Percentiles rank a stretch among this genome's conserved stretches.
phyloP scores from a whole-genome alignment of 2,888 invertebrate species.

The Aleiodes testaceus region DNA sequence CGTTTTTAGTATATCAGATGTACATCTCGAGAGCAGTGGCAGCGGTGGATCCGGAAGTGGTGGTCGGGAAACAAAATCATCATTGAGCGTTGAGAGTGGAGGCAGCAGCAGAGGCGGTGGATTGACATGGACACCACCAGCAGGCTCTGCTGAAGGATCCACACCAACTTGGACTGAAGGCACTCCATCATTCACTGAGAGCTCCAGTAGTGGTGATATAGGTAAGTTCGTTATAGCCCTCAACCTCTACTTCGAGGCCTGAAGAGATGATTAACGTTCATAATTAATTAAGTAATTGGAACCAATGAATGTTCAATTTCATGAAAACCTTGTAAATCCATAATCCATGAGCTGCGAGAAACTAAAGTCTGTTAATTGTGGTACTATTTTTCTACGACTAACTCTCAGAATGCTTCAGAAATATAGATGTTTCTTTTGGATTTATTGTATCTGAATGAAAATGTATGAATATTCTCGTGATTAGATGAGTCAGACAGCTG shows the following conservation, averaged over 20 bases:
- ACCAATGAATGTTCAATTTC: neutral
- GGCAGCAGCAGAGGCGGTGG: slow-evolving; percentile 75
- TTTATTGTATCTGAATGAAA: slow-evolving; percentile 6
- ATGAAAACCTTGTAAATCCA: slow-evolving; percentile 9
- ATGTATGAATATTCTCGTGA: slow-evolving; percentile 39
- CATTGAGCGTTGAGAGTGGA: slow-evolving; percentile 79
- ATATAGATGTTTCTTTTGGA: neutral
- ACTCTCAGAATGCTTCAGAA: neutral
- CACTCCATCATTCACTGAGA: slow-evolving; percentile 97
- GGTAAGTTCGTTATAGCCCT: slow-evolving; percentile 76
- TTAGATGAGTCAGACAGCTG: slow-evolving; percentile 12
- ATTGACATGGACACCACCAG: slow-evolving; percentile 86
- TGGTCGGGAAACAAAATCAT: slow-evolving; percentile 76
- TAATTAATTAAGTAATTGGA: neutral
- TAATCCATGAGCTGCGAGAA: slow-evolving; percentile 8
- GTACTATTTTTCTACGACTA: slow-evolving; percentile 19
- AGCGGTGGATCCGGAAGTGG: slow-evolving; percentile 74
- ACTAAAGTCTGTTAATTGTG: slow-evolving; percentile 30
- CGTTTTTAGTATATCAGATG: slow-evolving; percentile 79
- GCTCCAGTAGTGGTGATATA: slow-evolving; percentile 93
- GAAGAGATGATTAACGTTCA: slow-evolving; percentile 40
- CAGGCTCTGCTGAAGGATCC: slow-evolving; percentile 86
- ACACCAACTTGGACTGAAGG: slow-evolving; percentile 99
- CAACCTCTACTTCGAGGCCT: slow-evolving; percentile 62
- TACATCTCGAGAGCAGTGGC: slow-evolving; percentile 78